Conservation (phyloP, 2,113 vertebrate genomes). For the Chaetodon trifascialis region DNA sequence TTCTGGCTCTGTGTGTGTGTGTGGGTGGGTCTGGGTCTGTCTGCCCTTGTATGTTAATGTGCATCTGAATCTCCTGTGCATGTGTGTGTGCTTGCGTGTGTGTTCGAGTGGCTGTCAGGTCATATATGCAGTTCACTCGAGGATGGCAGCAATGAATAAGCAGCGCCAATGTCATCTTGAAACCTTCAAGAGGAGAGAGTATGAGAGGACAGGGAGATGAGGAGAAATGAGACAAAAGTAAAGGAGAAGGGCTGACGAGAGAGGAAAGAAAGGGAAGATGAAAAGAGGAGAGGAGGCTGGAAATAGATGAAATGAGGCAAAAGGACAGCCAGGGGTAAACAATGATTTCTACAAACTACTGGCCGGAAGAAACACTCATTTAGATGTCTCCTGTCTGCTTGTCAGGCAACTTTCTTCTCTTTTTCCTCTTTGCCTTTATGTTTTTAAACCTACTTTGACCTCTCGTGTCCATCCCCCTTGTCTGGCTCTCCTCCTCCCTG, state of each 20-base stretch:
- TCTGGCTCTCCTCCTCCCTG: background rate
- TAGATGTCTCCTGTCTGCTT: constrained; percentile 22
- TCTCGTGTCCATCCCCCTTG: constrained; percentile 4
- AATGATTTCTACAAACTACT: constrained; percentile 60
- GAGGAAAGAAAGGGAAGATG: constrained; percentile 29
- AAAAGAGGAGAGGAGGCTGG: constrained; percentile 27
- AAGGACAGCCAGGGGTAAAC: constrained; percentile 50
- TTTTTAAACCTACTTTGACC: constrained; percentile 40
- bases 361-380: constrained; percentile 32
- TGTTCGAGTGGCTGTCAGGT: constrained; percentile 55
- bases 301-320: constrained; percentile 36
- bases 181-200: constrained; percentile 48
- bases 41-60: constrained; percentile 48
- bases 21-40: background rate
- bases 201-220: constrained; percentile 44
- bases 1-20: constrained; percentile 4
- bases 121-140: constrained; percentile 56
- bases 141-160: constrained; percentile 63
- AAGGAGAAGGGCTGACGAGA: constrained; percentile 38
- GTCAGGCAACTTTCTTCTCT: constrained; percentile 2
- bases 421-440: background rate
- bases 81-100: constrained; percentile 8
- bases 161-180: constrained; percentile 63
- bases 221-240: constrained; percentile 47
- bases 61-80: constrained; percentile 38